A percentile compares a stretch with the other conserved stretches of the same genome.
phyloP scores from a whole-genome alignment of 1,140 invertebrate species.

The Pinna nobilis region DNA sequence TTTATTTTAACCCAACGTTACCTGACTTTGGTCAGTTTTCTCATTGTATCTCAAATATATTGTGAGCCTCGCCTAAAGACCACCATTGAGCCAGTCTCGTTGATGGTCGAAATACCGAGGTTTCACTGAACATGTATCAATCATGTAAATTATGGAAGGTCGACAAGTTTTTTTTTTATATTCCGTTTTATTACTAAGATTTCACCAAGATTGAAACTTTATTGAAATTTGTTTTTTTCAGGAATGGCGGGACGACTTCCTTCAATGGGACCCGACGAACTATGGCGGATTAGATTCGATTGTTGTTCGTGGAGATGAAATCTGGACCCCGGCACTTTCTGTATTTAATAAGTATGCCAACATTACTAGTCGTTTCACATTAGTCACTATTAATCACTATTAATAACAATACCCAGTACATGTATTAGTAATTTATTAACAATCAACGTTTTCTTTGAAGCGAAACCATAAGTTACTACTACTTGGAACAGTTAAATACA shows the following conservation, averaged over 20 bases:
- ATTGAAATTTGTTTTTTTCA: not conserved
- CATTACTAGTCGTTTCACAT: not conserved
- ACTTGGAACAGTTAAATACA: not conserved
- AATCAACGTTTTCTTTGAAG: not conserved
- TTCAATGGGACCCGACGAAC: constrained; percentile 3
- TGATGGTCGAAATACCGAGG: too few species aligned
- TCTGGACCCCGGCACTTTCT: constrained; percentile 29
- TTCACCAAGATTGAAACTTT: too few species aligned
- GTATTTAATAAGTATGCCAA: constrained; percentile 24
- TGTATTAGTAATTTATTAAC: not conserved
- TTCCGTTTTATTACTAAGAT: too few species aligned
- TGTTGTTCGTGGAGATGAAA: constrained; percentile 8
- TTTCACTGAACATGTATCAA: too few species aligned
- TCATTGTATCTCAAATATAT: too few species aligned
- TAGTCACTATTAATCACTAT: not conserved
- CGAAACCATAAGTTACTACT: not conserved
- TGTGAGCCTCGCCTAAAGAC: too few species aligned
- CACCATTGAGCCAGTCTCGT: too few species aligned
- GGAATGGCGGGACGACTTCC: constrained; percentile 28
- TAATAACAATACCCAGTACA: not conserved
- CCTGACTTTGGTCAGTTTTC: too few species aligned
- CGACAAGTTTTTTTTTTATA: too few species aligned
- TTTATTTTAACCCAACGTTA: too few species aligned
- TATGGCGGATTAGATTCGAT: constrained; percentile 16
- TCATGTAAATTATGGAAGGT: too few species aligned